Evolutionary conservation across 1,140 invertebrate species (phyloP).

Genomic region (Lepidostoma basale): DNA sequence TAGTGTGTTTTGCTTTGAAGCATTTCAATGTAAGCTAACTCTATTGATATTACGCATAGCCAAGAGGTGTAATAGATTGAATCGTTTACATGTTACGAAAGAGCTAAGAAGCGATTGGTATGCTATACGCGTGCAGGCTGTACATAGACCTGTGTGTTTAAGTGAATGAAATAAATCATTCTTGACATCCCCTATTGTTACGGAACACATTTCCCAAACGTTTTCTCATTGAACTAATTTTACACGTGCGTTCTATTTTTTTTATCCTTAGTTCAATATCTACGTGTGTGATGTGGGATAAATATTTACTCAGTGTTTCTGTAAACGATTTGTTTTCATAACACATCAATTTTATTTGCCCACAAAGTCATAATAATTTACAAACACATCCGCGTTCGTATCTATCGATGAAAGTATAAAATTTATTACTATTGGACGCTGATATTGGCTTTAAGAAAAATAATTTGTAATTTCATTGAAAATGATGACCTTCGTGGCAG

Average conservation of each 20-base stretch:
- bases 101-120: too few relatives aligned
- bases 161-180: not conserved
- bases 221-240: not conserved
- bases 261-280: conserved; percentile 2
- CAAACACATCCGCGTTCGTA: not conserved
- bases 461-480: too few relatives aligned
- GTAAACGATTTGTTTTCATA: conserved; percentile 20
- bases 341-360: conserved; percentile 22
- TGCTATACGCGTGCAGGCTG: too few relatives aligned
- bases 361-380: conserved; percentile 10
- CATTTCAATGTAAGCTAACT: too few relatives aligned
- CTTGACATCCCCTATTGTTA: not conserved
- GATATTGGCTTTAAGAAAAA: too few relatives aligned
- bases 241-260: conserved; percentile 11
- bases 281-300: conserved; percentile 4
- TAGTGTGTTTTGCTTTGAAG: too few relatives aligned
- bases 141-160: too few relatives aligned
- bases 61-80: too few relatives aligned
- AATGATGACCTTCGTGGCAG: too few relatives aligned
- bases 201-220: conserved; percentile 1
- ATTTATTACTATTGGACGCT: too few relatives aligned
- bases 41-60: too few relatives aligned
- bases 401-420: not conserved
- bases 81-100: too few relatives aligned
- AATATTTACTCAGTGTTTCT: conserved; percentile 20